Conservation (phyloP, 2,797 vertebrate genomes). For the Ibycter americanus region DNA sequence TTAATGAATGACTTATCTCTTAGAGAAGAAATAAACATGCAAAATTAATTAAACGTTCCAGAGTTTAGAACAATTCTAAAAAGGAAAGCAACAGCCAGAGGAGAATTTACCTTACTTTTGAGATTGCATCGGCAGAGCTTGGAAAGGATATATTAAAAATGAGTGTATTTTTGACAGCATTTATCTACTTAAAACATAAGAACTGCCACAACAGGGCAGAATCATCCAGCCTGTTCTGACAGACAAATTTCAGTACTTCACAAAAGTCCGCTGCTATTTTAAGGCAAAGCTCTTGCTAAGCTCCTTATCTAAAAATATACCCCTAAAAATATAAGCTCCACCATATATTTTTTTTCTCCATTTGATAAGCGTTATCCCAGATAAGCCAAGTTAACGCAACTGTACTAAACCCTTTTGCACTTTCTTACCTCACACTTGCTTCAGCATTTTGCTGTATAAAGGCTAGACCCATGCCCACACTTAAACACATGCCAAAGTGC, state of each 20-base stretch:
- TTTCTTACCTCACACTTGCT: not conserved
- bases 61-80: conserved; percentile 11
- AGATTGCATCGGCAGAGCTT: not conserved
- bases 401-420: not conserved
- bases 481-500: not conserved
- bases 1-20: conserved; percentile 37
- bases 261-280: not conserved
- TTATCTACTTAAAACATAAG: not conserved
- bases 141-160: not conserved
- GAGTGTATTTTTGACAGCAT: not conserved
- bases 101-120: not conserved
- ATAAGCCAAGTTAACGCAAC: not conserved
- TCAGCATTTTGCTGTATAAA: not conserved
- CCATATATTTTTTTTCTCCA: not conserved
- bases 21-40: conserved; percentile 43
- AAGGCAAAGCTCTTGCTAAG: not conserved
- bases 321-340: not conserved
- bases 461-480: not conserved
- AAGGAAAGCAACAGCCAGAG: not conserved
- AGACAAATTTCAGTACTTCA: not conserved
- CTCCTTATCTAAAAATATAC: not conserved
- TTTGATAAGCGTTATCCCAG: not conserved
- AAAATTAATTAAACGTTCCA: conserved; percentile 41
- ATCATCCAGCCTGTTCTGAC: not conserved
- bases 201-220: not conserved